phyloP scores from a whole-genome alignment of 2,888 invertebrate genomes.

The Parnassius smintheus region DNA sequence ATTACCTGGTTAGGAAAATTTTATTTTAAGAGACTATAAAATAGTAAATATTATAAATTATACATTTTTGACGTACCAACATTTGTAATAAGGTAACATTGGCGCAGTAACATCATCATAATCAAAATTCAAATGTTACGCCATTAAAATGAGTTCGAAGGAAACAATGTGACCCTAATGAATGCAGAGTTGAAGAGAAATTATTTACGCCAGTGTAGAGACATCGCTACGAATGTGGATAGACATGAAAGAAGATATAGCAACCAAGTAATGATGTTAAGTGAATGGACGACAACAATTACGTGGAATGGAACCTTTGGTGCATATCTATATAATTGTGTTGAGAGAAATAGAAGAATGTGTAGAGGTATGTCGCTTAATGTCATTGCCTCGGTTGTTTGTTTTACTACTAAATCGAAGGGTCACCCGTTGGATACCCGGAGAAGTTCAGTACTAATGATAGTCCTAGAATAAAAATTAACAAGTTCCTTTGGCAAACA shows the following conservation, averaged over 20 bases:
- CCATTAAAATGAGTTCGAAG: conserved; percentile 61
- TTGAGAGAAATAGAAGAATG: conserved; percentile 52
- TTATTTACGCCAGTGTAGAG: conserved; percentile 73
- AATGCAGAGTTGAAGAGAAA: conserved; percentile 63
- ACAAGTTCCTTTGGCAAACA: no score
- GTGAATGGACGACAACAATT: conserved; percentile 77
- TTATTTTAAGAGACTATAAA: no score
- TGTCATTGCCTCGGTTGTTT: conserved; percentile 11
- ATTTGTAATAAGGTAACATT: background rate
- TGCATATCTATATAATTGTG: conserved; percentile 70
- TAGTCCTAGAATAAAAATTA: no score
- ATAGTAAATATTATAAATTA: no score
- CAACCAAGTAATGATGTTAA: conserved; percentile 72
- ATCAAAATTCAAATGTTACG: conserved; percentile 64
- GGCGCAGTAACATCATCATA: conserved; percentile 51
- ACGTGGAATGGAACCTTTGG: conserved; percentile 61
- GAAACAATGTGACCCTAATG: conserved; percentile 72
- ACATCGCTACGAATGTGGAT: conserved; percentile 56
- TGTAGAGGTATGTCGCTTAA: conserved; percentile 33
- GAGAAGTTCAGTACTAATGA: no score
- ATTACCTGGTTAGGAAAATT: no score
- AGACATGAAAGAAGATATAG: conserved; percentile 70
- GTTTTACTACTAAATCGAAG: conserved; percentile 5
- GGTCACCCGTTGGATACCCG: background rate
- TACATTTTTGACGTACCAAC: no score